phyloP scores from a whole-genome alignment of 2,888 invertebrate genomes.

The Rotaria magnacalcarata region DNA sequence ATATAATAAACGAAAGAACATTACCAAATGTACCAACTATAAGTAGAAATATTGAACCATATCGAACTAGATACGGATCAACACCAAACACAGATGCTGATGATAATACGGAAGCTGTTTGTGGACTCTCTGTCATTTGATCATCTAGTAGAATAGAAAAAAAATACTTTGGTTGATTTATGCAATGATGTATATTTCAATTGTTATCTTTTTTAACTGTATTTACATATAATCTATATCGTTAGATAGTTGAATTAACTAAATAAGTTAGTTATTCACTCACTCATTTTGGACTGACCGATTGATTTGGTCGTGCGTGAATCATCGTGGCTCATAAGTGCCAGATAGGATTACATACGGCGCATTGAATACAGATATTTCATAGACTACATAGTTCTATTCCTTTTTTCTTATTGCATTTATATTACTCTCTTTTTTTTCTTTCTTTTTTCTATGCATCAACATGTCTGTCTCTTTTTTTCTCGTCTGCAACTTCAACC shows the following conservation, averaged over 20 bases:
- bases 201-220: neutral
- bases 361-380: neutral
- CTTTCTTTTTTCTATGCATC: neutral
- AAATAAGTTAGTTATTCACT: neutral
- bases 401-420: neutral
- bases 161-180: too few species aligned
- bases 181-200: neutral
- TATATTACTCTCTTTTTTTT: neutral
- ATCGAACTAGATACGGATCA: constrained; percentile 39
- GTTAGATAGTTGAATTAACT: neutral
- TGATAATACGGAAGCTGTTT: neutral
- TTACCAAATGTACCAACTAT: constrained; percentile 45
- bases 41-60: constrained; percentile 40
- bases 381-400: neutral
- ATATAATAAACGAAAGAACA: constrained; percentile 41
- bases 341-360: neutral
- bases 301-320: neutral
- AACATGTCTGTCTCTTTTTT: neutral
- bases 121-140: neutral
- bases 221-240: too few species aligned
- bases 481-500: neutral
- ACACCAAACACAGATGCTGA: neutral
- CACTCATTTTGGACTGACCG: neutral
- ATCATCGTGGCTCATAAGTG: neutral
- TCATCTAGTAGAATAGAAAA: neutral